Conservation (phyloP, 2,797 vertebrate genomes). For the Mormyrops attenuatus region DNA sequence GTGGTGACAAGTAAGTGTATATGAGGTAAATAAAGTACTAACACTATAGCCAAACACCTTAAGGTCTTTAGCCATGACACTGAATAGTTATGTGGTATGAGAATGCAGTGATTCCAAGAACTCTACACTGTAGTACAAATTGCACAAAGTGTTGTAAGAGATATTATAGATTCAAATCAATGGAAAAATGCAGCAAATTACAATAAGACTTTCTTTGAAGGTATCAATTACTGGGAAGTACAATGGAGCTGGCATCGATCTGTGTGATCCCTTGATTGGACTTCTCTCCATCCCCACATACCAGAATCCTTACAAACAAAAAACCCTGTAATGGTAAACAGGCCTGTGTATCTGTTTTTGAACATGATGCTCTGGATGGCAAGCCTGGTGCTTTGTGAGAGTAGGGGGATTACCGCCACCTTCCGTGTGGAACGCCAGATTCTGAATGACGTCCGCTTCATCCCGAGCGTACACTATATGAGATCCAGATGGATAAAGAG, state of each 20-base stretch:
- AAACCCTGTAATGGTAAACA: background rate
- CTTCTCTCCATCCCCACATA: slow-evolving; percentile 98
- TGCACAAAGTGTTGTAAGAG: background rate
- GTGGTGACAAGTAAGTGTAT: background rate
- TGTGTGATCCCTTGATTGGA: slow-evolving; percentile 97
- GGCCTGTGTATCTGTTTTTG: background rate
- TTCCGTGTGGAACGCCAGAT: slow-evolving; percentile 95
- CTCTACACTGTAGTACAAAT: background rate
- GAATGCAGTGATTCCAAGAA: background rate
- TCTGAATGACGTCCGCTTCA: slow-evolving; percentile 89
- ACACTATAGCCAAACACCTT: background rate
- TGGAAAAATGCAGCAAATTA: background rate
- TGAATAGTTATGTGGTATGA: background rate
- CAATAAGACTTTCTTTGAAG: background rate
- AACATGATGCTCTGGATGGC: background rate
- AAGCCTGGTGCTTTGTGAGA: background rate
- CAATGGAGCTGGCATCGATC: slow-evolving; percentile 86
- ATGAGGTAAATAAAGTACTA: background rate
- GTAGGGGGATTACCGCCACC: slow-evolving; percentile 87
- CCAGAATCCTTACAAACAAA: slow-evolving; percentile 78
- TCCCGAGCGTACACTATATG: slow-evolving; percentile 89
- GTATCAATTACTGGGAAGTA: background rate
- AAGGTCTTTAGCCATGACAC: background rate
- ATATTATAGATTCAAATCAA: background rate
- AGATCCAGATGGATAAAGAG: slow-evolving; percentile 62